phyloP scores from a whole-genome alignment of 92 coral and sea anemone species.

The Porites cylindrica region DNA sequence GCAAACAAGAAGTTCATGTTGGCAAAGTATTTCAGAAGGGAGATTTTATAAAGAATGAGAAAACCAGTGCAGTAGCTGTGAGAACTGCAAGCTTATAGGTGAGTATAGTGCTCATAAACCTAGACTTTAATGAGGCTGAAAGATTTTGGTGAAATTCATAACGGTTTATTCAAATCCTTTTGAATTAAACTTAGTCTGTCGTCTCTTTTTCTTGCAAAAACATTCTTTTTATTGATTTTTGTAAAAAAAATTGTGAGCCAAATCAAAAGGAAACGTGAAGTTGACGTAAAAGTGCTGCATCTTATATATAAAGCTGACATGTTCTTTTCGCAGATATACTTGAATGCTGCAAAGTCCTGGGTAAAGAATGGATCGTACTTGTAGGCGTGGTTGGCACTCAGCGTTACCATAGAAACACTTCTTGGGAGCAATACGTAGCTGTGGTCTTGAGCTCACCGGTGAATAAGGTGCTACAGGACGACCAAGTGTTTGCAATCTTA shows the following conservation, averaged over 20 bases:
- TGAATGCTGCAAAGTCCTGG: conserved; percentile 38
- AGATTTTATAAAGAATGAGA: conserved; percentile 21
- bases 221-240: no score
- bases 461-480: conserved; percentile 37
- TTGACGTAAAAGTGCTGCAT: no score
- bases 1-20: conserved; percentile 38
- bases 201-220: no score
- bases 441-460: conserved; percentile 26
- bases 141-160: no score
- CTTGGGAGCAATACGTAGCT: conserved; percentile 50
- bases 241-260: no score
- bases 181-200: no score
- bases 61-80: conserved; percentile 18
- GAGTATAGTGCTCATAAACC: not conserved
- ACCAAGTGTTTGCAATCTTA: conserved; percentile 39
- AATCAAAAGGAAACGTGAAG: no score
- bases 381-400: conserved; percentile 20
- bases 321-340: conserved; percentile 5
- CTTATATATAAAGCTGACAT: no score
- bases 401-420: conserved; percentile 14
- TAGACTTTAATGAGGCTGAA: no score
- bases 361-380: conserved; percentile 37
- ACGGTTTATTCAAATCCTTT: no score
- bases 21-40: conserved; percentile 37
- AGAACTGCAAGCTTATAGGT: conserved; percentile 35